Conservation (phyloP, 2,797 vertebrate genomes). For the Acrossocheilus fasciatus region DNA sequence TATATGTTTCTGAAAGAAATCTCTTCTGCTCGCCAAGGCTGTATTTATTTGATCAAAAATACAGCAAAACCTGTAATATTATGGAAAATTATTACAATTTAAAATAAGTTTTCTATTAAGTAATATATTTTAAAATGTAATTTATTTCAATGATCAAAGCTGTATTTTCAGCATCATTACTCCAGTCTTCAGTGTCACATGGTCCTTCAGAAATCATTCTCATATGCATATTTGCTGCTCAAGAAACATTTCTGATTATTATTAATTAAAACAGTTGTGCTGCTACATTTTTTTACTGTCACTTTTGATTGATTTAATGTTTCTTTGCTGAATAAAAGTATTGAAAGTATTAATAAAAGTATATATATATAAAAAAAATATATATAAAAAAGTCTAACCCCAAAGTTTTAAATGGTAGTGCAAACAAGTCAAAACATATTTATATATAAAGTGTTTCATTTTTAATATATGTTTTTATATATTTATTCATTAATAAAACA, state of each 20-base stretch:
- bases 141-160: neutral
- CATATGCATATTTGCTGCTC: neutral
- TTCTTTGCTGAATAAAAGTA: neutral
- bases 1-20: neutral
- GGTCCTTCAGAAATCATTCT: neutral
- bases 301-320: neutral
- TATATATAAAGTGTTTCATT: too few species aligned
- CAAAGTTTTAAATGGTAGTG: too few species aligned
- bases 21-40: neutral
- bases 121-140: neutral
- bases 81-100: neutral
- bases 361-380: too few species aligned
- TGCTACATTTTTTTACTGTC: neutral
- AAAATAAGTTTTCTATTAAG: neutral
- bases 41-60: neutral
- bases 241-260: neutral
- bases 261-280: neutral
- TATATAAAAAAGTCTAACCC: too few species aligned
- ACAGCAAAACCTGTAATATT: neutral
- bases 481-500: neutral
- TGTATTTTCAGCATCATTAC: neutral
- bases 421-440: too few species aligned
- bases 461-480: too few species aligned
- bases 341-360: too few species aligned
- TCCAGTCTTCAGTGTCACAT: neutral